These are phyloP conservation scores for Temnothorax ravouxi DNA, from an alignment of 2,888 invertebrate genomes.

Conservation along the genomic window DNA sequence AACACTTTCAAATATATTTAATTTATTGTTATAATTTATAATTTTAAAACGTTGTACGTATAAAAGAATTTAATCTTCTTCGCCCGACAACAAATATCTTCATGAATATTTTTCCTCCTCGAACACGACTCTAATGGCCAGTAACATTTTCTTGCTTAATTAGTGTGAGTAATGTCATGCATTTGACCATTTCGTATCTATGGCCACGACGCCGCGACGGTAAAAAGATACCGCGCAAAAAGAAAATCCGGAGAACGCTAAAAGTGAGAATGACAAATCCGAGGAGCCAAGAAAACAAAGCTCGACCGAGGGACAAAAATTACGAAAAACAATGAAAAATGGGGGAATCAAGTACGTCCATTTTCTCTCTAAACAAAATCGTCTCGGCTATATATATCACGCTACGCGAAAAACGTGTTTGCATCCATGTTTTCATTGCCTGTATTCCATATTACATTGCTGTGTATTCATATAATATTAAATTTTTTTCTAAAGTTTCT, in stretches of 20 bases:
- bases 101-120: slow-evolving; percentile 14
- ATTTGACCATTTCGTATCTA: slow-evolving; percentile 49
- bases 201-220: background rate
- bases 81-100: background rate
- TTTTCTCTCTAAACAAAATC: slow-evolving; percentile 44
- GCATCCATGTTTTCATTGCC: background rate
- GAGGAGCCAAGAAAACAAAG: slow-evolving; percentile 55
- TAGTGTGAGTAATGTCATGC: slow-evolving; percentile 38
- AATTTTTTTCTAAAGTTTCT: background rate
- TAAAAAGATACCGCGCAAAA: slow-evolving; percentile 26
- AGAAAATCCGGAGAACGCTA: slow-evolving; percentile 36
- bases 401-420: slow-evolving; percentile 27
- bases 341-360: slow-evolving; percentile 61
- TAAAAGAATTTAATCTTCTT: background rate
- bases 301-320: slow-evolving; percentile 30
- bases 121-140: background rate
- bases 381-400: slow-evolving; percentile 15
- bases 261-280: slow-evolving; percentile 53
- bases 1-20: background rate
- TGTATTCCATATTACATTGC: background rate
- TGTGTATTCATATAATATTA: background rate
- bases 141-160: slow-evolving; percentile 41
- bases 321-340: slow-evolving; percentile 65
- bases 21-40: background rate
- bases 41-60: background rate